Conservation (phyloP, 2,113 vertebrate genomes). For the Nannobrachium achirus region DNA sequence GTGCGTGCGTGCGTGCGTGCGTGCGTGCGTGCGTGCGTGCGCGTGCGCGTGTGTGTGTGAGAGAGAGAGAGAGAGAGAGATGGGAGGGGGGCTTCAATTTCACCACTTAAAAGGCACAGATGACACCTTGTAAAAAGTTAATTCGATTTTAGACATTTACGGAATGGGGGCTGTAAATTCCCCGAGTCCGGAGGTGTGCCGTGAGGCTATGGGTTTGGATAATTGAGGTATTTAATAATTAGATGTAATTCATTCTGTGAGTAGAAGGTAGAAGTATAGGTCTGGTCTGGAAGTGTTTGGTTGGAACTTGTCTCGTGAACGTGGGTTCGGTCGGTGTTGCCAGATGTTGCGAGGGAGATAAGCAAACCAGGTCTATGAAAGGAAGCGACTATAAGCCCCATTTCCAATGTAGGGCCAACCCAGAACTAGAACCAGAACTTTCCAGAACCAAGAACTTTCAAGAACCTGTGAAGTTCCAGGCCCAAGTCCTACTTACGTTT, state of each 20-base stretch:
- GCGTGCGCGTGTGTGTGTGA: constrained; percentile 24
- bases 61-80: neutral
- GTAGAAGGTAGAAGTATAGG: constrained; percentile 14
- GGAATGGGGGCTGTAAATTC: constrained; percentile 73
- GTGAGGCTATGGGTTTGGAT: constrained; percentile 60
- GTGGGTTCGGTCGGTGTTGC: too few species aligned
- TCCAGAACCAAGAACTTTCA: too few species aligned
- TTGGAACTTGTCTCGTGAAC: too few species aligned
- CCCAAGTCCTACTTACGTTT: too few species aligned
- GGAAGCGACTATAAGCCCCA: too few species aligned
- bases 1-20: constrained; percentile 9
- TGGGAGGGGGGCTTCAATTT: constrained; percentile 53
- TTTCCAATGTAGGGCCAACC: too few species aligned
- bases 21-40: constrained; percentile 29
- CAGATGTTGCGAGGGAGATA: too few species aligned
- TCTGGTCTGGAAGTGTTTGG: too few species aligned
- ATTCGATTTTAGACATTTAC: constrained; percentile 77
- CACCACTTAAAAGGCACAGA: constrained; percentile 75
- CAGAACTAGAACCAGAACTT: too few species aligned
- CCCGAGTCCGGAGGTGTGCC: constrained; percentile 54
- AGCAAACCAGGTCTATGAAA: too few species aligned
- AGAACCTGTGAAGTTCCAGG: too few species aligned
- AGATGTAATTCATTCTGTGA: constrained; percentile 61
- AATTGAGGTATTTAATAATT: constrained; percentile 75
- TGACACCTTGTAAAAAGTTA: constrained; percentile 79